Conservation (phyloP, 2,797 vertebrate species). For the Sebastes minor region DNA sequence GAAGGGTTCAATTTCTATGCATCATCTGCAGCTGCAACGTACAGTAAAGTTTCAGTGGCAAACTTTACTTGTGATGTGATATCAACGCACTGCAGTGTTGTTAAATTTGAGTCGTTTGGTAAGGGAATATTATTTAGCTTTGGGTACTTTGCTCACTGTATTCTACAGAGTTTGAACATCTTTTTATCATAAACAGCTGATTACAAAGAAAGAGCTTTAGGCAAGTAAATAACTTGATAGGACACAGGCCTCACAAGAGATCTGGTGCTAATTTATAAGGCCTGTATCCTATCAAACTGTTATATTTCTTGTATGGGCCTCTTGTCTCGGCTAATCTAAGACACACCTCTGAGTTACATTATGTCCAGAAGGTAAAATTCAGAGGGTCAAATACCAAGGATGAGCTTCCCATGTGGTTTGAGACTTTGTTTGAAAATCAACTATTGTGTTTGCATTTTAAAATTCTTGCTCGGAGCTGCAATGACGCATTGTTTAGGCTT, state of each 20-base stretch:
- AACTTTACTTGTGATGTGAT: not conserved
- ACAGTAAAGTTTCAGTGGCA: slow-evolving; percentile 24
- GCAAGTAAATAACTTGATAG: not conserved
- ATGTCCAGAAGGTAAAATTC: not conserved
- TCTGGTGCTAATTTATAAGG: slow-evolving; percentile 1
- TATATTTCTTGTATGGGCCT: not conserved
- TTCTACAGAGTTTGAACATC: not conserved
- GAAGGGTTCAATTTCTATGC: slow-evolving; percentile 46
- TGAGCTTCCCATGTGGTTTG: not conserved
- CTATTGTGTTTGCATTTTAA: slow-evolving; percentile 36
- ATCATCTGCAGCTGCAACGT: slow-evolving; percentile 45
- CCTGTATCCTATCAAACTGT: not conserved
- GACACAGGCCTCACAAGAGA: not conserved
- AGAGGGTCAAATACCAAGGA: not conserved
- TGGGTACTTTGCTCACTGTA: not conserved
- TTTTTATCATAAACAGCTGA: slow-evolving; percentile 5
- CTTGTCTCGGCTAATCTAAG: slow-evolving; percentile 8
- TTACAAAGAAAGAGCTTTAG: slow-evolving; percentile 7
- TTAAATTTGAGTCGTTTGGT: not conserved
- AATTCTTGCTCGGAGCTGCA: slow-evolving; percentile 6
- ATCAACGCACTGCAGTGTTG: not conserved
- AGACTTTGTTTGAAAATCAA: slow-evolving; percentile 25
- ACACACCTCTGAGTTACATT: not conserved
- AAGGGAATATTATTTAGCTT: not conserved
- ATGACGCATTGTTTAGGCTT: slow-evolving; percentile 7